Conservation (phyloP, 2,113 vertebrate genomes). For the Carassius auratus region DNA sequence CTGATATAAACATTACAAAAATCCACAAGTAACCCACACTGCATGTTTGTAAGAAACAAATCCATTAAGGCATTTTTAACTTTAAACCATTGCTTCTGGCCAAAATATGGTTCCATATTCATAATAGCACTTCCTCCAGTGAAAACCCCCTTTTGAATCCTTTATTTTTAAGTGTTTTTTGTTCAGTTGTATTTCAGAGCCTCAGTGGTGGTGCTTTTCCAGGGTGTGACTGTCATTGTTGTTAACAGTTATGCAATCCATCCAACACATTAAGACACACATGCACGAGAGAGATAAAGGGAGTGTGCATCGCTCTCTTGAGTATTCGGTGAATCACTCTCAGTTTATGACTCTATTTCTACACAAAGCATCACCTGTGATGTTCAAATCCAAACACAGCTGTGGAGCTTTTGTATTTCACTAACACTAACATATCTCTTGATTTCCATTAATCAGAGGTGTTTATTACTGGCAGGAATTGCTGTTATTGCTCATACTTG, state of each 20-base stretch:
- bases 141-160: too few species aligned
- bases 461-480: not conserved
- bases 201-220: not conserved
- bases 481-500: not conserved
- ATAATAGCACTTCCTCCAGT: too few species aligned
- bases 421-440: not conserved
- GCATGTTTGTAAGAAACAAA: too few species aligned
- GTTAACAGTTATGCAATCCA: not conserved
- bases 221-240: slow-evolving; percentile 2
- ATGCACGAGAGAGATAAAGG: not conserved
- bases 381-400: not conserved
- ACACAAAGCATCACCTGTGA: slow-evolving; percentile 2
- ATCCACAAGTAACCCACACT: too few species aligned
- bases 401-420: slow-evolving; percentile 4
- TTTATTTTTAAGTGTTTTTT: too few species aligned
- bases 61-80: too few species aligned
- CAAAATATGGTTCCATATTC: too few species aligned
- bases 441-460: not conserved
- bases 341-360: not conserved
- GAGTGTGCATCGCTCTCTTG: not conserved
- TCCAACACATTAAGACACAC: not conserved
- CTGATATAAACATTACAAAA: too few species aligned
- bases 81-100: too few species aligned
- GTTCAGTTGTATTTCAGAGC: not conserved
- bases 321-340: not conserved